Percentiles rank a stretch among this genome's conserved stretches.
phyloP scores from a whole-genome alignment of 2,113 vertebrate genomes.

The Falco punctatus region DNA sequence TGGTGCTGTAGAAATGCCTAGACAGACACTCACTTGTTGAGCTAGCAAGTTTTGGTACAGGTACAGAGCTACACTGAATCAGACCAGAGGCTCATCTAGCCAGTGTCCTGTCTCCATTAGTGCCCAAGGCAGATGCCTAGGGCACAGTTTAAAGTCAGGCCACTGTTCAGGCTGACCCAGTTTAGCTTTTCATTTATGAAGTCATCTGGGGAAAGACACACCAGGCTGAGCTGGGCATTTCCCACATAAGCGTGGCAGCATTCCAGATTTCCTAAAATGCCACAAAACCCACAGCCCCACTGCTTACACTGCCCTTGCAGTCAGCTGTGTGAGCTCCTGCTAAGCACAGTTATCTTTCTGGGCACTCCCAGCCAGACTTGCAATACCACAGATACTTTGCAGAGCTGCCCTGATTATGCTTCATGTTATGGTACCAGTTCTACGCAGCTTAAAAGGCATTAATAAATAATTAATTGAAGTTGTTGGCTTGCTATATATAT shows the following conservation, averaged over 20 bases:
- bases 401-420: neutral
- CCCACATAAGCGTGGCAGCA: neutral
- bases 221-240: neutral
- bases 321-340: neutral
- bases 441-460: neutral
- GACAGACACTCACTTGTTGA: neutral
- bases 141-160: neutral
- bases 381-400: neutral
- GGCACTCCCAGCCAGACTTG: neutral
- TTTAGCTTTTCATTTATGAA: neutral
- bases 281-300: neutral
- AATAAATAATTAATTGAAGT: constrained; percentile 32
- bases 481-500: constrained; percentile 8
- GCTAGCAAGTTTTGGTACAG: neutral
- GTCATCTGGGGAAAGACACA: fast-evolving
- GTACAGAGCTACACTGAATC: neutral
- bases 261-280: neutral
- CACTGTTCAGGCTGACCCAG: neutral
- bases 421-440: neutral
- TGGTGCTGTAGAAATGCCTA: neutral
- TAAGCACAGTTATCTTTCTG: neutral
- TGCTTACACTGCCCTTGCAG: neutral
- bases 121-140: neutral
- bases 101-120: neutral
- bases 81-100: neutral